phyloP scores from a whole-genome alignment of 2,113 vertebrate genomes.

The Atlantisia rogersi region DNA sequence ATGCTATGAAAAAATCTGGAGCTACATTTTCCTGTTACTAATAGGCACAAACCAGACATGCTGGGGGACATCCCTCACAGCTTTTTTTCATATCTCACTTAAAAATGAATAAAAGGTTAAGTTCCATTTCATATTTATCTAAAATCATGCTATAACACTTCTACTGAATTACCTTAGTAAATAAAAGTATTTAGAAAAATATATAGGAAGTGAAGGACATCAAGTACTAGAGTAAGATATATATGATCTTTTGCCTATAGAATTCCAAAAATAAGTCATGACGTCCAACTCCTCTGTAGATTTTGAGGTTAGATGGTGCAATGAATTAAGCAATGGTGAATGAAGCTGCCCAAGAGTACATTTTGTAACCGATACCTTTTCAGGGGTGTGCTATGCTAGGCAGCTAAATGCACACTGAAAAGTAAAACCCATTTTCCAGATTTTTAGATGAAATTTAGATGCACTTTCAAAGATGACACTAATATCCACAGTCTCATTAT shows the following conservation, averaged over 20 bases:
- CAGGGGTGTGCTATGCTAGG: neutral
- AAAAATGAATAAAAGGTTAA: neutral
- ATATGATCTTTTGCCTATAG: neutral
- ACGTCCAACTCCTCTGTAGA: neutral
- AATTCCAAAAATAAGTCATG: neutral
- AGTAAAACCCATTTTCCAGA: neutral
- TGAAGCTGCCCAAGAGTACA: neutral
- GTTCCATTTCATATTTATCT: neutral
- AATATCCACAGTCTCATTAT: neutral
- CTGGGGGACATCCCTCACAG: neutral
- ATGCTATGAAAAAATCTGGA: neutral
- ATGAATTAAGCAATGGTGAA: neutral
- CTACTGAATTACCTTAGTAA: neutral
- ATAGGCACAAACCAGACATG: neutral
- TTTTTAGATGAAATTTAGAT: neutral
- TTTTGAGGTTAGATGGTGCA: neutral
- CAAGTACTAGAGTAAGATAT: neutral
- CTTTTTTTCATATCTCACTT: constrained; percentile 27
- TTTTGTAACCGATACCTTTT: neutral
- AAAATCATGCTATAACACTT: neutral
- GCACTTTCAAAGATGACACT: neutral
- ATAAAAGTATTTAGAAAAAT: neutral
- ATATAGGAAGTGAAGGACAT: neutral
- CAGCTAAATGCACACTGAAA: neutral
- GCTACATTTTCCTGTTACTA: neutral